A percentile compares a stretch with the other conserved stretches of the same genome.
These are phyloP conservation scores for Silurus aristotelis DNA, from an alignment of 2,797 vertebrate genomes.

Conservation along the genomic window DNA sequence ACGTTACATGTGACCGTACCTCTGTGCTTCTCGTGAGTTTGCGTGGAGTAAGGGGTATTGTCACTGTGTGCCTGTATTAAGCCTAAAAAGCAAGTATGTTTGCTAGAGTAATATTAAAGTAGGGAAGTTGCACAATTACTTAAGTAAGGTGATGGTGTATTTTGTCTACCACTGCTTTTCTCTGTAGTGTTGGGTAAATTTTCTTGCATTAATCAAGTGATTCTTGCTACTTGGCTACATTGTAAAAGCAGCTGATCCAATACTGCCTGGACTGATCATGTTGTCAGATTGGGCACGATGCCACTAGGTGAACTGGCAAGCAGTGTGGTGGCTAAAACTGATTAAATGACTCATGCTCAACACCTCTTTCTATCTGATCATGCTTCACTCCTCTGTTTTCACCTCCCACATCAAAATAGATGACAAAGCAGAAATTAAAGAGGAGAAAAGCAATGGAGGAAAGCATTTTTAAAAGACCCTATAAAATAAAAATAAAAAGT, in stretches of 20 bases:
- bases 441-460: not conserved
- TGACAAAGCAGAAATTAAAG: conserved; percentile 20
- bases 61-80: too few relatives aligned
- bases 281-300: not conserved
- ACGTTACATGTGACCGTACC: not conserved
- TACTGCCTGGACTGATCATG: conserved; percentile 13
- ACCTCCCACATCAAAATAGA: conserved; percentile 14
- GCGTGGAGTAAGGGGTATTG: too few relatives aligned
- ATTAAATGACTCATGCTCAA: conserved; percentile 23
- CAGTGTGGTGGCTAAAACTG: conserved; percentile 11
- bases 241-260: conserved; percentile 2
- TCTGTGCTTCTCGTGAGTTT: too few relatives aligned
- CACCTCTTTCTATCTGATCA: conserved; percentile 21
- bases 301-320: conserved; percentile 27
- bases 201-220: not conserved
- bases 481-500: not conserved
- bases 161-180: not conserved
- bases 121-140: too few relatives aligned
- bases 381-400: conserved; percentile 30
- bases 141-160: not conserved
- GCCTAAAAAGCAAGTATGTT: too few relatives aligned
- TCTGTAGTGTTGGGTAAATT: not conserved
- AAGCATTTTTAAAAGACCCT: not conserved
- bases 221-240: not conserved
- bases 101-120: too few relatives aligned